phyloP scores from a whole-genome alignment of 2,797 vertebrate genomes.

The Anguilla megastoma region DNA sequence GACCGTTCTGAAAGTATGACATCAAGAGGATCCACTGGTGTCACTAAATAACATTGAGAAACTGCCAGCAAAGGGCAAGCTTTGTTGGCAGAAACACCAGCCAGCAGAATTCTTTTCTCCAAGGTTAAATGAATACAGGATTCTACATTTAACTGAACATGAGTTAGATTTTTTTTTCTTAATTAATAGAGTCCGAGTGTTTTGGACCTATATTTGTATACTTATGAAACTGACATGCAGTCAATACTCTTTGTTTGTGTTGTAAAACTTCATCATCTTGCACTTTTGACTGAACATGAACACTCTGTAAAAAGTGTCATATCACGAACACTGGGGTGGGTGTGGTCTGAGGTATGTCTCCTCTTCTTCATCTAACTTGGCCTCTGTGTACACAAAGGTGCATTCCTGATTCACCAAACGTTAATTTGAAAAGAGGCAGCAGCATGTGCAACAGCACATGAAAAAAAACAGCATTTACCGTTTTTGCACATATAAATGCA shows the following conservation, averaged over 20 bases:
- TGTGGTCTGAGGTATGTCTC: constrained; percentile 86
- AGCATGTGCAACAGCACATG: background rate
- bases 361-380: constrained; percentile 94
- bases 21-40: too few species aligned
- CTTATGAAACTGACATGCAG: background rate
- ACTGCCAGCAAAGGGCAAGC: background rate
- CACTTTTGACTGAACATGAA: constrained; percentile 94
- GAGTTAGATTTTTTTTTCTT: background rate
- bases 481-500: background rate
- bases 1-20: too few species aligned
- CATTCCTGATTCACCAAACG: constrained; percentile 79
- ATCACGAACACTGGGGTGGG: constrained; percentile 88
- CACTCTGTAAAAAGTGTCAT: constrained; percentile 90
- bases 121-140: background rate
- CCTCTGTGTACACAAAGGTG: constrained; percentile 94
- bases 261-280: constrained; percentile 97
- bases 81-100: background rate
- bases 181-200: background rate
- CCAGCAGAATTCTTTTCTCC: background rate
- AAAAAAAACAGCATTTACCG: background rate
- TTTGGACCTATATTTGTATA: background rate
- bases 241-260: constrained; percentile 70
- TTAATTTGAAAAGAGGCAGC: background rate
- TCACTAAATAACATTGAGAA: background rate
- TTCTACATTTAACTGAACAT: background rate